Percentiles rank a stretch among this genome's conserved stretches.
These are phyloP conservation scores for Scalopus aquaticus DNA, from an alignment of 2,113 vertebrate species.

Conservation along the genomic window DNA sequence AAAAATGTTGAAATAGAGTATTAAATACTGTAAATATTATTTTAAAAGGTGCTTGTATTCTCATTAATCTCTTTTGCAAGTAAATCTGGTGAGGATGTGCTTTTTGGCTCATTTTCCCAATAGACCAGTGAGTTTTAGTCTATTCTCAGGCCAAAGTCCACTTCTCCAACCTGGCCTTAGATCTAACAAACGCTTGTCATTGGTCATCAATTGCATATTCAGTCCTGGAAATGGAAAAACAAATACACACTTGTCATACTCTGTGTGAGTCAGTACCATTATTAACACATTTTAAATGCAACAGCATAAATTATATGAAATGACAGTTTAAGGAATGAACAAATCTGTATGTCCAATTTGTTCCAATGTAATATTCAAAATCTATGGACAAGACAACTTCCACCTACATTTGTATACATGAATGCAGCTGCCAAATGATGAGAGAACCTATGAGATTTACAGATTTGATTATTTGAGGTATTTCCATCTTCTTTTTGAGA, in stretches of 20 bases:
- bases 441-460: background rate
- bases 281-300: slow-evolving; percentile 1
- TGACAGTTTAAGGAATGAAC: background rate
- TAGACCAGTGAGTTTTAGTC: background rate
- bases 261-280: background rate
- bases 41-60: background rate
- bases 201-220: background rate
- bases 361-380: background rate
- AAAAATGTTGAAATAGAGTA: background rate
- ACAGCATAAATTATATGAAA: background rate
- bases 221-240: background rate
- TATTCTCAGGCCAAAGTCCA: slow-evolving; percentile 16
- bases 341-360: background rate
- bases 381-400: background rate
- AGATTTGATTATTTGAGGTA: background rate
- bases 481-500: background rate
- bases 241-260: background rate
- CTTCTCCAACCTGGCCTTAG: background rate
- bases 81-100: background rate
- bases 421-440: background rate
- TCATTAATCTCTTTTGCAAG: background rate
- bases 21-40: background rate
- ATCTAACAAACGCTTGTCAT: background rate
- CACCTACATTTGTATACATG: background rate
- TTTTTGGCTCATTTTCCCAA: background rate